phyloP scores from a whole-genome alignment of 2,888 invertebrate species.

The Lasioglossum pauxillum region DNA sequence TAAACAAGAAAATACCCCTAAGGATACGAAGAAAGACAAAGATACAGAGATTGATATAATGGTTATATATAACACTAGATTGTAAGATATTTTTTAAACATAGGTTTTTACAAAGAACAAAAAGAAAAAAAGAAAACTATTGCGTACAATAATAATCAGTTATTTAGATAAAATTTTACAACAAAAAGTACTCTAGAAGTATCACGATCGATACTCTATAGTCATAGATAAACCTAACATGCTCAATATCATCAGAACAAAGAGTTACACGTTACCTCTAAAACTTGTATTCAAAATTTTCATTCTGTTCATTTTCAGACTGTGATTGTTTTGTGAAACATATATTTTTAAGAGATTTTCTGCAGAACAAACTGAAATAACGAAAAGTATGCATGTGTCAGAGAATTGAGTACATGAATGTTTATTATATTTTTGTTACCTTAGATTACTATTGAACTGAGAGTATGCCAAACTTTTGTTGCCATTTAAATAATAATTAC shows the following conservation, averaged over 20 bases:
- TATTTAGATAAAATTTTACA: slow-evolving; percentile 24
- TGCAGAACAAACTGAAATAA: slow-evolving; percentile 8
- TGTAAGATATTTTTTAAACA: slow-evolving; percentile 65
- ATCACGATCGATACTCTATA: slow-evolving; percentile 28
- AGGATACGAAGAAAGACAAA: slow-evolving; percentile 56
- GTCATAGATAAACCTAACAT: slow-evolving; percentile 27
- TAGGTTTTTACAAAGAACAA: slow-evolving; percentile 24
- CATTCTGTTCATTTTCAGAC: slow-evolving; percentile 30
- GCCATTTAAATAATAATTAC: slow-evolving; percentile 31
- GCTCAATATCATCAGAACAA: slow-evolving; percentile 16
- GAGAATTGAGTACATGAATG: neutral
- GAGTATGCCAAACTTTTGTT: slow-evolving; percentile 22
- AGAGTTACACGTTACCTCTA: slow-evolving; percentile 27
- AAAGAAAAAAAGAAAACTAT: slow-evolving; percentile 17
- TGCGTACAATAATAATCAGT: slow-evolving; percentile 61
- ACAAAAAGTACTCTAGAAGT: slow-evolving; percentile 35
- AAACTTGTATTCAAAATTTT: slow-evolving; percentile 20
- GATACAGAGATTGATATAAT: slow-evolving; percentile 74
- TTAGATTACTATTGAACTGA: slow-evolving; percentile 14
- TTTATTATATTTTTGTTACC: slow-evolving; percentile 37
- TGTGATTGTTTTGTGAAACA: slow-evolving; percentile 50
- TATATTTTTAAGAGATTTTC: slow-evolving; percentile 36
- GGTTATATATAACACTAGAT: slow-evolving; percentile 78
- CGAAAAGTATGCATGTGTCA: slow-evolving; percentile 12
- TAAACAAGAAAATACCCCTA: slow-evolving; percentile 50